Conservation (phyloP, 2,113 vertebrate genomes). For the Tetraodon nigroviridis region DNA sequence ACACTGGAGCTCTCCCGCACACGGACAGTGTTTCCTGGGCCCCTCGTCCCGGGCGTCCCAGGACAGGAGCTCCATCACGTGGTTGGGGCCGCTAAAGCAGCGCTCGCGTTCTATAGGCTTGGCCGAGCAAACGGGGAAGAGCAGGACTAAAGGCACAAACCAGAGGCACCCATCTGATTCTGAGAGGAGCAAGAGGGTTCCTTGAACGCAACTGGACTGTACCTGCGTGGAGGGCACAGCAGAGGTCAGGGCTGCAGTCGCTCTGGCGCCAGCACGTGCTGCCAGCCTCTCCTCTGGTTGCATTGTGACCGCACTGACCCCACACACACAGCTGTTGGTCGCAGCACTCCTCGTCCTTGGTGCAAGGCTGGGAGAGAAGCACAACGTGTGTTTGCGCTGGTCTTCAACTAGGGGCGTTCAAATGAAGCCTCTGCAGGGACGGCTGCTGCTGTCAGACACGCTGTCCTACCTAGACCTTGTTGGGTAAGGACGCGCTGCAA, state of each 20-base stretch:
- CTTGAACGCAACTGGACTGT: not conserved
- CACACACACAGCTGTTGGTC: conserved; percentile 84
- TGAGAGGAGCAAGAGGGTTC: not conserved
- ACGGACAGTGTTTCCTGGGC: conserved; percentile 84
- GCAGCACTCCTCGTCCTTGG: conserved; percentile 85
- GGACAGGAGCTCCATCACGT: conserved; percentile 81
- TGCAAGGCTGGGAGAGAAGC: conserved; percentile 72
- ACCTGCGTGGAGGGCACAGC: conserved; percentile 91
- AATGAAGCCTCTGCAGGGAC: not conserved
- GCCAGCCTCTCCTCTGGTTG: conserved; percentile 79
- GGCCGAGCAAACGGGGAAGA: conserved; percentile 86
- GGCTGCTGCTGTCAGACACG: conserved; percentile 34
- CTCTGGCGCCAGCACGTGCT: conserved; percentile 87
- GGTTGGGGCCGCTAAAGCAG: conserved; percentile 79
- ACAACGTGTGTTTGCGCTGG: no score
- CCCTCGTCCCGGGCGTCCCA: conserved; percentile 80
- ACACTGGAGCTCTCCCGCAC: conserved; percentile 82
- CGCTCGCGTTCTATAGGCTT: conserved; percentile 81
- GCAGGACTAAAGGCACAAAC: conserved; percentile 71
- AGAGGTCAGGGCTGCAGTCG: conserved; percentile 80
- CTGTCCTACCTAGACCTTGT: conserved; percentile 32
- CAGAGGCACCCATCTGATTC: not conserved
- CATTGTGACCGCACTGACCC: conserved; percentile 79
- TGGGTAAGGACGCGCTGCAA: conserved; percentile 61
- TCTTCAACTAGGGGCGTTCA: no score